Conservation (phyloP, 2,113 vertebrate genomes). For the Dromaius novaehollandiae region DNA sequence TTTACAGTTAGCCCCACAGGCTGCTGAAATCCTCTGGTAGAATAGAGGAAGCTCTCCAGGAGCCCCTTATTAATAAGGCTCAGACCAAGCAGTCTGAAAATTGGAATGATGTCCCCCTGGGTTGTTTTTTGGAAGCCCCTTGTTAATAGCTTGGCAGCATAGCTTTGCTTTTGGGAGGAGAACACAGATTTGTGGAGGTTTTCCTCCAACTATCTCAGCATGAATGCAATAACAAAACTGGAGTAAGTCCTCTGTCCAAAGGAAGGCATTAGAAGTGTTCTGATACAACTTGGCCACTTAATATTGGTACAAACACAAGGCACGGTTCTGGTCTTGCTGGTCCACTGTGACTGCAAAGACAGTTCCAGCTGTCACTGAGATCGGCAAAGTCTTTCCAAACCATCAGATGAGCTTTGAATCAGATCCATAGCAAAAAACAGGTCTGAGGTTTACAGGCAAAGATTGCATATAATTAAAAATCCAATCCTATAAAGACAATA, state of each 20-base stretch:
- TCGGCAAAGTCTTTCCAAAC: background rate
- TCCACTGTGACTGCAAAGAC: background rate
- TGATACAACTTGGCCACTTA: background rate
- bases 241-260: background rate
- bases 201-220: background rate
- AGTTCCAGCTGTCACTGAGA: background rate
- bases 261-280: background rate
- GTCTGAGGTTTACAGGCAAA: background rate
- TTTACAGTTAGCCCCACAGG: conserved; percentile 37
- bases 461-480: background rate
- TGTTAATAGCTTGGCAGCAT: conserved; percentile 35
- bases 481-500: background rate
- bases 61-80: conserved; percentile 43
- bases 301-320: background rate
- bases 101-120: background rate
- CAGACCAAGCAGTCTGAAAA: conserved; percentile 24
- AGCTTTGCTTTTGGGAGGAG: conserved; percentile 9
- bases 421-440: background rate
- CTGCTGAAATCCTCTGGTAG: background rate
- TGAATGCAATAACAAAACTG: background rate
- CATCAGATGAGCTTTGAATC: background rate
- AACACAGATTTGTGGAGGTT: conserved; percentile 7
- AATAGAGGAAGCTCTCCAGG: conserved; percentile 45
- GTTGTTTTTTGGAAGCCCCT: background rate
- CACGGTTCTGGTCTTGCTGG: background rate